A percentile compares a stretch with the other conserved stretches of the same genome.
These are phyloP conservation scores for Habropoda laboriosa DNA, from an alignment of 1,140 invertebrate genomes.

Conservation along the genomic window DNA sequence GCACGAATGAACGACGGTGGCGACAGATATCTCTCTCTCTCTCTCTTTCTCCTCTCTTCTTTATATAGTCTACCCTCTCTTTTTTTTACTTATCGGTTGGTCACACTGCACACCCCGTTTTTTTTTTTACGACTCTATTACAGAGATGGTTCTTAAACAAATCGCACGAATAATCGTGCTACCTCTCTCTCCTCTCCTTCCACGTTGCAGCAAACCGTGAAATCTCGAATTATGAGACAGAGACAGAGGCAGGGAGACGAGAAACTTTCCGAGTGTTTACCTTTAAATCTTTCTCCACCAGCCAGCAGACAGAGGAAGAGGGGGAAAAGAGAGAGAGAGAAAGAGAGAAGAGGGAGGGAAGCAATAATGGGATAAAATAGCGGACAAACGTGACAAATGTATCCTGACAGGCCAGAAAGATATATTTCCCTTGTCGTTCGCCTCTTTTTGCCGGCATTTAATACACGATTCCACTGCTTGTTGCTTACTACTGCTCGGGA, in stretches of 20 bases:
- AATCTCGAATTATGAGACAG: constrained; percentile 19
- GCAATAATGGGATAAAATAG: constrained; percentile 52
- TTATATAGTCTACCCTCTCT: too few relatives aligned
- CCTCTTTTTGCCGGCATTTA: constrained; percentile 45
- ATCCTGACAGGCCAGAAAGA: constrained; percentile 42
- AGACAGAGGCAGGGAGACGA: background rate
- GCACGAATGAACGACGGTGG: constrained; percentile 47
- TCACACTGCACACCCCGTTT: background rate
- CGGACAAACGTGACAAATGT: constrained; percentile 53
- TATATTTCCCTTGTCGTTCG: constrained; percentile 44
- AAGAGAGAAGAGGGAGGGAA: constrained; percentile 21
- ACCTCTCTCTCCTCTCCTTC: too few relatives aligned
- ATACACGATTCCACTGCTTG: constrained; percentile 43
- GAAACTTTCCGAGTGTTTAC: constrained; percentile 43
- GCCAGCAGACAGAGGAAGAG: background rate
- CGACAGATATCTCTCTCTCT: constrained; percentile 28
- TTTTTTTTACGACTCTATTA: constrained; percentile 1
- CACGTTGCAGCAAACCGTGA: background rate
- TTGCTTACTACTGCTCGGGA: constrained; percentile 19
- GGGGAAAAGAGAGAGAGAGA: background rate
- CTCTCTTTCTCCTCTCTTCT: background rate
- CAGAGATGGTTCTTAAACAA: constrained; percentile 18
- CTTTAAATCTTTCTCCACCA: constrained; percentile 39
- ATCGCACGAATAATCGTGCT: background rate
- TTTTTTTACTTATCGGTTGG: background rate